Percentiles rank a stretch among this genome's conserved stretches.
Conservation (phyloP, 2,888 invertebrate genomes). For the Melolontha melolontha region DNA sequence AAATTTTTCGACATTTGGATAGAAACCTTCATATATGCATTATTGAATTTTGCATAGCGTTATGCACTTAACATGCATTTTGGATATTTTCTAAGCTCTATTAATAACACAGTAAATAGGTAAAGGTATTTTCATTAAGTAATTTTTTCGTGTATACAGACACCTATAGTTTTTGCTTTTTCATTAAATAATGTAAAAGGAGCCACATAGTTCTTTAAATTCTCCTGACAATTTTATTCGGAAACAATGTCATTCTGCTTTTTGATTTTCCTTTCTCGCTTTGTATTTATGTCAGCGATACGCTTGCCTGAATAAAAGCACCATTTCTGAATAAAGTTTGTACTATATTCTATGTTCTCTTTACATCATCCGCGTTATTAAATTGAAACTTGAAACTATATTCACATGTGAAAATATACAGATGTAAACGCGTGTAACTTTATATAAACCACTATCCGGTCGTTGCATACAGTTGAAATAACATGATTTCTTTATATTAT, state of each 20-base stretch:
- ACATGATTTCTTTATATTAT: not conserved
- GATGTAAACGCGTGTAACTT: not conserved
- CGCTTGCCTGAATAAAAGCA: not conserved
- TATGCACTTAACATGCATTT: no score
- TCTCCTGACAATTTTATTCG: not conserved
- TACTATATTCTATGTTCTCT: not conserved
- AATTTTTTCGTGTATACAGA: no score
- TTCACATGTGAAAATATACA: no score
- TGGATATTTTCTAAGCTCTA: no score
- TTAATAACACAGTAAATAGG: no score
- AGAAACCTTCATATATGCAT: no score
- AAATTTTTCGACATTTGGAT: no score
- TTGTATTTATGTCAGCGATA: slow-evolving; percentile 6
- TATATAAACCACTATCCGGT: not conserved
- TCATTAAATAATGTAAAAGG: not conserved
- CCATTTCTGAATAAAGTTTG: not conserved
- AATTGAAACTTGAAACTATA: slow-evolving; percentile 4
- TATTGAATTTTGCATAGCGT: no score
- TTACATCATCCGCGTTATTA: slow-evolving; percentile 19
- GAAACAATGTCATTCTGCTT: not conserved
- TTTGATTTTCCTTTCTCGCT: not conserved
- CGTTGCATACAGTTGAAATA: slow-evolving; percentile 2
- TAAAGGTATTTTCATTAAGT: no score
- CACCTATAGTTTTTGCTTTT: not conserved
- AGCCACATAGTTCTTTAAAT: not conserved